Percentiles rank a stretch among this genome's conserved stretches.
phyloP scores from a whole-genome alignment of 2,113 vertebrate species.

The Gavia stellata region DNA sequence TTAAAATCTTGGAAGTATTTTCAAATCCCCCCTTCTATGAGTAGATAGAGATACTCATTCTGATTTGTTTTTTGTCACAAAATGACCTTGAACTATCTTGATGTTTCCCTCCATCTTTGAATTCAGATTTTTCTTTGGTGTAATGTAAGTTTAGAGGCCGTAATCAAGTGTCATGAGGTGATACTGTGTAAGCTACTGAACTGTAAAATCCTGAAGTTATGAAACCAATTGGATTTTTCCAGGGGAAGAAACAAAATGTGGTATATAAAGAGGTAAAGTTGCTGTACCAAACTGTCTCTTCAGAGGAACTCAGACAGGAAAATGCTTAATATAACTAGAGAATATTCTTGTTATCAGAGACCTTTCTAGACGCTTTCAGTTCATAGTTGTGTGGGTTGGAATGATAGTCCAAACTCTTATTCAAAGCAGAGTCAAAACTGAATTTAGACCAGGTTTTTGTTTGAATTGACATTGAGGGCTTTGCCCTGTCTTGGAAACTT shows the following conservation, averaged over 20 bases:
- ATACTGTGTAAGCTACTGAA: neutral
- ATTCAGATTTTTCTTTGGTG: neutral
- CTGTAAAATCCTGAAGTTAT: neutral
- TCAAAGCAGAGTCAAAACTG: neutral
- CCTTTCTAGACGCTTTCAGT: neutral
- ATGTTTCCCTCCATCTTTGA: neutral
- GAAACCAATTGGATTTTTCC: neutral
- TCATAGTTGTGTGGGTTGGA: neutral
- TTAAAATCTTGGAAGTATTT: neutral
- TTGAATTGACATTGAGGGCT: neutral
- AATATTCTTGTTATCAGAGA: neutral
- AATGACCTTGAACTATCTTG: neutral
- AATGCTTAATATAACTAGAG: neutral
- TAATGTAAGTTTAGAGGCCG: neutral
- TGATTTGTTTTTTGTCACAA: neutral
- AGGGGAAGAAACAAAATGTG: neutral
- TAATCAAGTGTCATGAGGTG: neutral
- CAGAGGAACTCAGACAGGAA: neutral
- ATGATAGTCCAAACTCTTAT: neutral
- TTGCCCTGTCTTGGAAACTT: neutral
- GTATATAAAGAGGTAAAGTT: neutral
- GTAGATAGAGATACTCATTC: neutral
- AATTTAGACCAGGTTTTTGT: neutral
- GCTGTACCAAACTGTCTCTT: neutral
- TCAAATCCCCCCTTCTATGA: neutral